Base-by-base conservation (phyloP, 2,888 invertebrate species). In the Caenorhabditis uteleia region DNA sequence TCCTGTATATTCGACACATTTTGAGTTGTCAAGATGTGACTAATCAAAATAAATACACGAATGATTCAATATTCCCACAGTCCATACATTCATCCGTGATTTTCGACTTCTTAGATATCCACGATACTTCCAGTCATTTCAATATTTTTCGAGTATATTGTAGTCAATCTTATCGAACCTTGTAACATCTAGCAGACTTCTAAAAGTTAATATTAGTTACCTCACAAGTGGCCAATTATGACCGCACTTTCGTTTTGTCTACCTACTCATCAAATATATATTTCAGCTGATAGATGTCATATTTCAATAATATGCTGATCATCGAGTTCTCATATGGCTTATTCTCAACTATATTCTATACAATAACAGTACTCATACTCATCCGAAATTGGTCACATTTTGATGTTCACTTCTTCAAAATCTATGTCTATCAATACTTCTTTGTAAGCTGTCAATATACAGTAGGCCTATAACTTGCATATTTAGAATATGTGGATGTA, bases 401-500 rank as follows among this genome's bases (percentile, higher is more conserved):
- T 27, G 60, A 61, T 34, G 39, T 45, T n/a, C 55, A 61, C 25
- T 61, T 61, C 25, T 55, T 61, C 49, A 61, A 61, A 36, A 33
- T 61, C 27, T 61, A 55, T 14, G 45, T 61, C 14, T 61, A 46
- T 18, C 60, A 61, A 29, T 61, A 36, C 20, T 12, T 61, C 20
- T 61, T 61, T 36, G 57, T 57, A 38, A 57, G 57, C 50, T 44
- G n/a, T n/a, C n/a, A n/a, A n/a, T n/a, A n/a, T n/a, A n/a, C n/a
- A n/a, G n/a, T 36, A 36, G 36, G 31, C 31, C 36, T 16, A 36
- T 36, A 16, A 5, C 8, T 7, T 53, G n/a, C n/a, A n/a, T n/a
- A n/a, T 39, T 18, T 26, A 57, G 57, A 60, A 60, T 25, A 60
- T 53, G 43, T 44, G 23, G 31, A 54, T 49, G 48, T 60, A 60